These are phyloP conservation scores for Tylochromis polylepis DNA, from an alignment of 2,113 vertebrate genomes.

Conservation along the genomic window DNA sequence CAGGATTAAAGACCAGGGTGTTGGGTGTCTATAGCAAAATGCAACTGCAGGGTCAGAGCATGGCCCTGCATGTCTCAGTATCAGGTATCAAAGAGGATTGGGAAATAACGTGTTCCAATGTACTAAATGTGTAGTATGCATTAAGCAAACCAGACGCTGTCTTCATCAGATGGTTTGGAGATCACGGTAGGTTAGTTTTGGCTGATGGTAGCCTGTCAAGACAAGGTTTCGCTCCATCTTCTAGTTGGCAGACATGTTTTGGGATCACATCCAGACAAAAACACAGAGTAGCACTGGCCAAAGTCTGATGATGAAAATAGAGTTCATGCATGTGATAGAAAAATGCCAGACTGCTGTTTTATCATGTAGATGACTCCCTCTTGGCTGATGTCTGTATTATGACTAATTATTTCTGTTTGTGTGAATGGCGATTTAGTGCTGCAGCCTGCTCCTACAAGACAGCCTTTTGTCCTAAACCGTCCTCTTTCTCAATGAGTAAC, in stretches of 20 bases:
- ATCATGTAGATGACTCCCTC: conserved; percentile 18
- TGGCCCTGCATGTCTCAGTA: conserved; percentile 24
- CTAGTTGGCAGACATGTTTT: not conserved
- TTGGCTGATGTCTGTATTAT: conserved; percentile 29
- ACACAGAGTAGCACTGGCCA: conserved; percentile 1
- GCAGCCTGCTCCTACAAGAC: conserved; percentile 20
- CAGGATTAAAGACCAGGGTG: conserved; percentile 40
- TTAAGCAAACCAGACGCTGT: not conserved
- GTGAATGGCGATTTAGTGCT: conserved; percentile 30
- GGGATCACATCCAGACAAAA: not conserved
- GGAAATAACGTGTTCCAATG: not conserved
- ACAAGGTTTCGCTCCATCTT: not conserved
- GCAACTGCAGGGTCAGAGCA: conserved; percentile 36
- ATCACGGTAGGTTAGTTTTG: not conserved
- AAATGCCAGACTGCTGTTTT: not conserved
- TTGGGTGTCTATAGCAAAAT: conserved; percentile 46
- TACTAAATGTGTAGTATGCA: conserved; percentile 1
- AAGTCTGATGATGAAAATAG: not conserved
- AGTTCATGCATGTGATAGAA: not conserved
- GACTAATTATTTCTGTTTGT: conserved; percentile 33
- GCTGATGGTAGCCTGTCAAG: not conserved
- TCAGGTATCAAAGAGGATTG: conserved; percentile 53
- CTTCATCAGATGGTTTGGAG: conserved; percentile 15
- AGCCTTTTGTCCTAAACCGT: conserved; percentile 25
- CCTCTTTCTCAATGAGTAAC: conserved; percentile 40